A percentile compares a stretch with the other conserved stretches of the same genome.
Conservation (phyloP, 2,888 invertebrate genomes). For the Clunio marinus region DNA sequence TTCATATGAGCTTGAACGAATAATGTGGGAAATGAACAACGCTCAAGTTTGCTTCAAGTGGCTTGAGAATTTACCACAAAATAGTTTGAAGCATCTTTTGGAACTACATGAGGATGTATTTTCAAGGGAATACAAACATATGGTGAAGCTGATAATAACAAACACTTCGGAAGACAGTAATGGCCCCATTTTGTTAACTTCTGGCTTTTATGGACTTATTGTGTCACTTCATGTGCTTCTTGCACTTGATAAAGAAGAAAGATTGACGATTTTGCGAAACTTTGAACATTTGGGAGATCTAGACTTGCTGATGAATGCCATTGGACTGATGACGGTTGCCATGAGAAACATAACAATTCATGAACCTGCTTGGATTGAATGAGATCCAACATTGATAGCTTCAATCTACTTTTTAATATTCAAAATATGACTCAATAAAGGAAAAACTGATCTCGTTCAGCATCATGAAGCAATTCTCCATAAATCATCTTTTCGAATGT, state of each 20-base stretch:
- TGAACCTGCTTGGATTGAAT: too few relatives aligned
- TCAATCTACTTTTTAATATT: too few relatives aligned
- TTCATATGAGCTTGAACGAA: neutral
- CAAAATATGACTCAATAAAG: too few relatives aligned
- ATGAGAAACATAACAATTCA: too few relatives aligned
- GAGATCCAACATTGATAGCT: too few relatives aligned
- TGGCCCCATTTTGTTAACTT: neutral
- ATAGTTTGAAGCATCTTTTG: neutral
- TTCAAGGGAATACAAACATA: neutral
- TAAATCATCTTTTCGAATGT: conserved; percentile 76
- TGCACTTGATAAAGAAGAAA: neutral
- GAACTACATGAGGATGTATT: neutral
- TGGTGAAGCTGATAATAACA: neutral
- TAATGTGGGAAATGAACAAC: neutral
- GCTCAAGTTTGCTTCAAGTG: neutral
- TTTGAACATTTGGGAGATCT: neutral
- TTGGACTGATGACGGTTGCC: too few relatives aligned
- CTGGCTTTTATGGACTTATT: neutral
- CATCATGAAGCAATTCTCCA: too few relatives aligned
- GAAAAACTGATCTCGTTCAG: too few relatives aligned
- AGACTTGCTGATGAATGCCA: neutral
- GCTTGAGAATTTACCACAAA: neutral
- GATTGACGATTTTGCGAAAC: neutral
- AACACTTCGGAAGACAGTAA: neutral
- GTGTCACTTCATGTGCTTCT: neutral